phyloP scores from a whole-genome alignment of 2,797 vertebrate species.

The Novumbra hubbsi region DNA sequence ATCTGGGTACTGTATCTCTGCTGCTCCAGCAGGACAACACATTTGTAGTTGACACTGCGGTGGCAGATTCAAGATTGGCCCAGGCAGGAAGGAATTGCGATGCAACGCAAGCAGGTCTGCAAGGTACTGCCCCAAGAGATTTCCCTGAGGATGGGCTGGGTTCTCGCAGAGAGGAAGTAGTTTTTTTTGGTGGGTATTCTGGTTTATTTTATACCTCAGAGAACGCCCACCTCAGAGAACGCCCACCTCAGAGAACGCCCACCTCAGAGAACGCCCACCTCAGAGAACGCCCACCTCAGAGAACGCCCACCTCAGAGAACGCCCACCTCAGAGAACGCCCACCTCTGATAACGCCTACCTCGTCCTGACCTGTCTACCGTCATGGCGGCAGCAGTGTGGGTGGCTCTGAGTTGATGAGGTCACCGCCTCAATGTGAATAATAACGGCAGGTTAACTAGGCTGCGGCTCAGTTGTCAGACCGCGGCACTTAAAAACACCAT shows the following conservation, averaged over 20 bases:
- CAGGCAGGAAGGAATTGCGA: slow-evolving; percentile 9
- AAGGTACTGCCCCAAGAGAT: background rate
- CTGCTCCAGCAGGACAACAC: slow-evolving; percentile 57
- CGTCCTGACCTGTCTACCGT: background rate
- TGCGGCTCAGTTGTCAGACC: background rate
- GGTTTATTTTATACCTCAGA: too few relatives aligned
- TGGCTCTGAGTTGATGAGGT: background rate
- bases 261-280: too few relatives aligned
- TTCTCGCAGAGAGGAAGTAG: background rate
- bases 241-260: too few relatives aligned
- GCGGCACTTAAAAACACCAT: background rate
- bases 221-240: too few relatives aligned
- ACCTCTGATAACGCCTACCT: too few relatives aligned
- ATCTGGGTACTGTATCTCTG: slow-evolving; percentile 55
- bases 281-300: too few relatives aligned
- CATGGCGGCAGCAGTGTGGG: slow-evolving; percentile 4
- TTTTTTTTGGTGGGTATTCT: background rate
- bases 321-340: too few relatives aligned
- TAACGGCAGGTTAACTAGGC: background rate
- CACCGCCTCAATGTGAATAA: background rate
- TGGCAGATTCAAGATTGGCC: slow-evolving; percentile 47
- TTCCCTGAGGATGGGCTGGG: background rate
- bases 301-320: too few relatives aligned
- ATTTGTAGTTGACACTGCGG: slow-evolving; percentile 50
- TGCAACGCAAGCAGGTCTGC: background rate